Evolutionary conservation across 35 echinoderm and acorn worm genomes (phyloP).

Genomic region (Ophioderma brevispina): DNA sequence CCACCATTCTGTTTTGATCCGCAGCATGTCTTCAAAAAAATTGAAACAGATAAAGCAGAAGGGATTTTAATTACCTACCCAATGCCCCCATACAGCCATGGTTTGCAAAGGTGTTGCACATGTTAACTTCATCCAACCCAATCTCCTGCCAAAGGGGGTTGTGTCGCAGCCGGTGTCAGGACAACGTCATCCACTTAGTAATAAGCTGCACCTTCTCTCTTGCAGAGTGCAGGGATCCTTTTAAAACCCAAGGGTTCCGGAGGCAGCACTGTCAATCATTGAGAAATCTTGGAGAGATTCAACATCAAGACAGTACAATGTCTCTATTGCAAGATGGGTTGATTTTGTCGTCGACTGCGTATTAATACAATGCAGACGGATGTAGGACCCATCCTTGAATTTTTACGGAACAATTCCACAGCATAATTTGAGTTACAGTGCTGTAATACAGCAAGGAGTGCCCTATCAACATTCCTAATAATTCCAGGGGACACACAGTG

Average conservation of each 20-base stretch:
- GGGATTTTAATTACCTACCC: too few relatives aligned
- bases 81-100: too few relatives aligned
- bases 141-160: too few relatives aligned
- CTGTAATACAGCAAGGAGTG: constrained; percentile 67
- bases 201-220: not conserved
- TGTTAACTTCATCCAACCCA: too few relatives aligned
- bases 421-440: constrained; percentile 27
- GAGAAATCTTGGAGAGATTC: constrained; percentile 51
- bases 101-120: too few relatives aligned
- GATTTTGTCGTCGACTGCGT: constrained; percentile 43
- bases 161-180: too few relatives aligned
- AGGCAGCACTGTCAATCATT: constrained; percentile 47
- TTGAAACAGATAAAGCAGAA: too few relatives aligned
- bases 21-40: too few relatives aligned
- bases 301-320: constrained; percentile 60
- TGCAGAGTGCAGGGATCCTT: constrained; percentile 71
- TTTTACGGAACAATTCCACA: constrained; percentile 4
- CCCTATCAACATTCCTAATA: constrained; percentile 29
- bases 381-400: not conserved
- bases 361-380: constrained; percentile 38
- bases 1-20: too few relatives aligned
- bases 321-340: constrained; percentile 56
- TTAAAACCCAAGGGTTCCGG: constrained; percentile 28
- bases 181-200: constrained; percentile 22
- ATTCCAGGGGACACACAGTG: not conserved